Evolutionary conservation across 2,888 invertebrate species (phyloP), one percentile per base, ranked within the genome.

Genomic region (Trichogramma dendrolimi): DNA sequence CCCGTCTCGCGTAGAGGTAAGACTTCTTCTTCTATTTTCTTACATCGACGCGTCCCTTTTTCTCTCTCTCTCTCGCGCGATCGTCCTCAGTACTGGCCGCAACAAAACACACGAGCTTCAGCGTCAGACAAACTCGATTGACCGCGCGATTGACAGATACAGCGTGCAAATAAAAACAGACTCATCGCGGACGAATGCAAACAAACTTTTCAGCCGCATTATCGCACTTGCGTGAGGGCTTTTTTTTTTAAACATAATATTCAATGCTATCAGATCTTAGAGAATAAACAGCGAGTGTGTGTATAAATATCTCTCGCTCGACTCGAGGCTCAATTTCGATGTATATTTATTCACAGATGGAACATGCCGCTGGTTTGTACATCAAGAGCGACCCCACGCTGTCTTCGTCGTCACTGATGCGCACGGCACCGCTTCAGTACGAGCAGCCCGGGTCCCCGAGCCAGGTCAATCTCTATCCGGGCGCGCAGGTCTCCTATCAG

Each of bases 361-460:
- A 78, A 49, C 71, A 75, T 0, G 84, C 86, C 0, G 81, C 81
- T 3, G 82, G 83, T 69, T 81, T 86, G 62, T 80, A 86, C 72
- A 86, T 85, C 75, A 85, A 86, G 67, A 82, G 82, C 63, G 88
- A 88, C 75, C 88, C 88, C n/a, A 87, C 87, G 53, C 79, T 88
- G 55, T 84, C 85, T 0, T 85, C 87, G 0, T 84, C 87, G 0
- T 83, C 83, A n/a, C 79, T 86, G 67, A 74, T 84, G 66, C 80
- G 82, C 50, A 74, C 77, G 4, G 83, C 83, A 57, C 82, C 81
- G 47, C 81, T 84, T 3, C 78, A 79, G 4, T 85, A 84, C 72
- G 85, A 85, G 60, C 84, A 85, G 64, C 80, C 82, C 58, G 77
- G 79, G 66, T 83, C 86, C 53, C 86, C 86, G 47, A 81, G 84